Percentiles rank a stretch among this genome's conserved stretches.
Conservation (phyloP, 2,888 invertebrate genomes). For the Ethmia dodecea region DNA sequence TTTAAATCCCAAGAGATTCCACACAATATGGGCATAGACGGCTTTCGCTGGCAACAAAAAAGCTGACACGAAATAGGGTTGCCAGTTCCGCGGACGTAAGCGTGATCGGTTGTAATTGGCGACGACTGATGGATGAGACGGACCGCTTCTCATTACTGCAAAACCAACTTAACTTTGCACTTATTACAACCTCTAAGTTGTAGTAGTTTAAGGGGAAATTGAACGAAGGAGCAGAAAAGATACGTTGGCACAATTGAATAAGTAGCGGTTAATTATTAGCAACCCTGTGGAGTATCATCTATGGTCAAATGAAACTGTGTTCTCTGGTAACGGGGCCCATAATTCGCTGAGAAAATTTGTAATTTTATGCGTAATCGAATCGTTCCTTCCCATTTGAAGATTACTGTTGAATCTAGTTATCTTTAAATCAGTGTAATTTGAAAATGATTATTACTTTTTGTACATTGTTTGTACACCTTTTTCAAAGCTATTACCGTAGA, state of each 20-base stretch:
- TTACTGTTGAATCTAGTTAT: no score
- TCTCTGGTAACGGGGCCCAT: slow-evolving; percentile 3
- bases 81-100: slow-evolving; percentile 44
- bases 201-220: not conserved
- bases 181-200: not conserved
- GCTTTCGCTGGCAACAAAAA: slow-evolving; percentile 19
- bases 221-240: not conserved
- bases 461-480: no score
- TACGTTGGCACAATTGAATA: slow-evolving; percentile 14
- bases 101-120: slow-evolving; percentile 70
- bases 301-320: slow-evolving; percentile 21
- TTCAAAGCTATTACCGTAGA: no score
- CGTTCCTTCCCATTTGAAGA: no score
- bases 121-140: slow-evolving; percentile 45
- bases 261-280: slow-evolving; percentile 33
- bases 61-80: slow-evolving; percentile 51
- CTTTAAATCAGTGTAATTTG: no score
- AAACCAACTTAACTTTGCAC: slow-evolving; percentile 26
- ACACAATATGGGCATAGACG: slow-evolving; percentile 1
- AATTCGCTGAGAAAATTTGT: no score
- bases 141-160: slow-evolving; percentile 30
- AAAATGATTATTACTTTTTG: no score
- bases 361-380: no score
- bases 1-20: no score
- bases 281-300: slow-evolving; percentile 22